phyloP scores from a whole-genome alignment of 2,888 invertebrate genomes.

The Limenitis camilla region DNA sequence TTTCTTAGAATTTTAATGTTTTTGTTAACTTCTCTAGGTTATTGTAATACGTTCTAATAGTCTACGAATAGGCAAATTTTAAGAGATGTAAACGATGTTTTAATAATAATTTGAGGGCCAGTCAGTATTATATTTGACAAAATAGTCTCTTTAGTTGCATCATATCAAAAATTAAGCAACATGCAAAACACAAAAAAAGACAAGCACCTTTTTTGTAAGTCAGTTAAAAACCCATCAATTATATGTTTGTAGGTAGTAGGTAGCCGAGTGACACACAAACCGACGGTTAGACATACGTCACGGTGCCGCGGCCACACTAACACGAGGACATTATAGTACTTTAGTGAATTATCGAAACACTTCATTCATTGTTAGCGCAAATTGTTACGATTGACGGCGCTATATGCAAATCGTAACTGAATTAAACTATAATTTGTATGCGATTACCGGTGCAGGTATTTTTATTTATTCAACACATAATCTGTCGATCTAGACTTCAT shows the following conservation, averaged over 20 bases:
- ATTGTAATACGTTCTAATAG: too few relatives aligned
- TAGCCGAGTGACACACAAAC: conserved; percentile 24
- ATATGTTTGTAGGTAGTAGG: conserved; percentile 8
- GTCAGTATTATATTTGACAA: too few relatives aligned
- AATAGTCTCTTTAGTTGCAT: too few relatives aligned
- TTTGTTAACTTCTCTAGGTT: too few relatives aligned
- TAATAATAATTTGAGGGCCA: too few relatives aligned
- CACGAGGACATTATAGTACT: conserved; percentile 19
- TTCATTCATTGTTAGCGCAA: conserved; percentile 25
- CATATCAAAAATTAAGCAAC: too few relatives aligned
- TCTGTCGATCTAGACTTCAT: too few relatives aligned
- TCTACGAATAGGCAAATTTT: too few relatives aligned
- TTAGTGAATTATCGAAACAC: conserved; percentile 23
- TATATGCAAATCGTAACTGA: conserved; percentile 8
- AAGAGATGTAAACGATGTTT: too few relatives aligned
- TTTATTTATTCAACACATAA: too few relatives aligned
- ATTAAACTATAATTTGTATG: conserved; percentile 10
- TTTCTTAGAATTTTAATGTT: too few relatives aligned
- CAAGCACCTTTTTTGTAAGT: background rate
- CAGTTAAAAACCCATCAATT: conserved; percentile 4
- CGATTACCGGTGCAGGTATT: conserved; percentile 6
- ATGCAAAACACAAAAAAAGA: background rate
- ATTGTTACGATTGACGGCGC: conserved; percentile 18
- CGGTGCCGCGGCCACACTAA: conserved; percentile 32
- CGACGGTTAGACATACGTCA: conserved; percentile 32